Evolutionary conservation across 2,113 vertebrate genomes (phyloP).

Genomic region (Xyliphius kryptos): DNA sequence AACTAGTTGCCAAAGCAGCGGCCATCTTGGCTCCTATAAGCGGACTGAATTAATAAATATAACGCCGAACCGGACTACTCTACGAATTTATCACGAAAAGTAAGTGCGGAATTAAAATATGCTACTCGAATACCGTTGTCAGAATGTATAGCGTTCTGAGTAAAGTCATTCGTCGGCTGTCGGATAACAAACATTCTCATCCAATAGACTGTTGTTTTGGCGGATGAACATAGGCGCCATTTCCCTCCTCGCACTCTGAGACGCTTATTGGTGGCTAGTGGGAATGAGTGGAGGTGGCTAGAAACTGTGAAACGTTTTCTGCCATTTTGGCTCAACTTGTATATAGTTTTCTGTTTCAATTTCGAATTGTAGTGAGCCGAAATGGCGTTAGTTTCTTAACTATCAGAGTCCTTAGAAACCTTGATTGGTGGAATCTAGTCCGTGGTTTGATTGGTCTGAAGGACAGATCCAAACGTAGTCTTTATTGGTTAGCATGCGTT

Average conservation of each 20-base stretch:
- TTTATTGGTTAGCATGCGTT: conserved; percentile 74
- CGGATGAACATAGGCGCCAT: conserved; percentile 76
- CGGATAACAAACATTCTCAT: conserved; percentile 63
- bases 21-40: too few relatives aligned
- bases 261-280: conserved; percentile 77
- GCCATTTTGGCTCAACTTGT: conserved; percentile 71
- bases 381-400: conserved; percentile 69
- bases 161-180: too few relatives aligned
- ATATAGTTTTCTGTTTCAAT: too few relatives aligned
- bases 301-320: conserved; percentile 51
- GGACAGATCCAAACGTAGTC: conserved; percentile 75
- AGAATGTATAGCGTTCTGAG: too few relatives aligned
- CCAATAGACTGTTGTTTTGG: conserved; percentile 75
- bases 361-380: too few relatives aligned
- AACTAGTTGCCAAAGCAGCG: too few relatives aligned
- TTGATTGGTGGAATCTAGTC: conserved; percentile 85
- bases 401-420: conserved; percentile 67
- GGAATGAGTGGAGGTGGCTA: conserved; percentile 58
- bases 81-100: too few relatives aligned
- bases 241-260: conserved; percentile 73
- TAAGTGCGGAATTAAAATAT: too few relatives aligned
- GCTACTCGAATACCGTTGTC: too few relatives aligned
- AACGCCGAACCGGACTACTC: too few relatives aligned
- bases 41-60: too few relatives aligned
- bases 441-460: conserved; percentile 86